Evolutionary conservation across 2,797 vertebrate genomes (phyloP), one percentile per base, ranked within the genome.

Genomic region (Phaenicophaeus curvirostris): DNA sequence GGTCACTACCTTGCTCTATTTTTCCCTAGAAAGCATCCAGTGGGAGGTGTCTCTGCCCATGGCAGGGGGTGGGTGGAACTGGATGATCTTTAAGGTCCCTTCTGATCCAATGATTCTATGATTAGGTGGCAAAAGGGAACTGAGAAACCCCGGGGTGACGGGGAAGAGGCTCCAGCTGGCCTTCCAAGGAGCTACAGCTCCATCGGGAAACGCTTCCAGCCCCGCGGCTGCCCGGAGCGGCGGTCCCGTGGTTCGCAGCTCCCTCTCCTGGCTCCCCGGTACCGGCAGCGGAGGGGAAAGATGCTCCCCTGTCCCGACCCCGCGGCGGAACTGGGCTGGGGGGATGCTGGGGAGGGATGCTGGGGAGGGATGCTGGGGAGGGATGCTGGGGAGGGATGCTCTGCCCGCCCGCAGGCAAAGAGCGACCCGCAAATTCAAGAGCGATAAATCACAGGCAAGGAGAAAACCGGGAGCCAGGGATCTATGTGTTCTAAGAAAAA

Each of bases 381-480:
- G 39, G 39, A n/a, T n/a, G n/a, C n/a, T n/a, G 4, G 19, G 1
- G 35, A 10, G 28, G 25, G 12, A 54, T 13, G 53, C 67, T 14
- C 73, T 11, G 65, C 17, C n/a, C 13, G 23, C 42, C 15, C 39
- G 16, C 63, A 5, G n/a, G n/a, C 20, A 8, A 30, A 39, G 15
- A 46, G 3, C 15, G 27, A n/a, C 21, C 2, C 3, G 30, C 50
- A 15, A 53, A 31, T 18, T 27, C 37, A 3, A 24, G 55, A 20
- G 16, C 1, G 4, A 2, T 9, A 9, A 37, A 9, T 2, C 13
- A 1, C 21, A 3, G 67, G 12, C 5, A 21, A 48, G 3, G 6
- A 41, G 42, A 7, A 39, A 59, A 39, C 18, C 6, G 23, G 9
- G 27, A 62, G n/a, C 27, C 1, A 1, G 12, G 2, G 46, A 7